Evolutionary conservation across 2,888 invertebrate species (phyloP), one percentile per base, ranked within the genome.

Genomic region (Drosophila paramelanica): DNA sequence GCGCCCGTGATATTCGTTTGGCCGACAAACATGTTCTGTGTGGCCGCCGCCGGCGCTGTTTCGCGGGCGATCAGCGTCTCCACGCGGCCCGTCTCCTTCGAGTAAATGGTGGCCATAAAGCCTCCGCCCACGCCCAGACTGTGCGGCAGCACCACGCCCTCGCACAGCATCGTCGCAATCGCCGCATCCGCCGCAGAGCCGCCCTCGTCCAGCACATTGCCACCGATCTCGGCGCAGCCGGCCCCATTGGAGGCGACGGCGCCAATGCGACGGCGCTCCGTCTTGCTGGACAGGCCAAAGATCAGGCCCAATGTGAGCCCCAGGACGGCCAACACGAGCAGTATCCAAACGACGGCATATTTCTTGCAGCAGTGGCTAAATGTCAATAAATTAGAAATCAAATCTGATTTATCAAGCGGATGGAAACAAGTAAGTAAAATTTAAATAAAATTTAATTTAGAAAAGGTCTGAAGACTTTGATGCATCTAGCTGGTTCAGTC

Each of bases 111-210:
- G 92, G 97, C 95, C 33, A 98, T 93, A 92, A 98, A 98, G 31
- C 98, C 98, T 43, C 98, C 98, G 11, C 98, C 98, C 1, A 98
- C 92, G 0, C 98, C 98, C 94, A 96, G 95, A 81, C 96, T 95
- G 92, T 98, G 97, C 3, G 96, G 95, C 90, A 97, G 95, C 1
- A 96, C 94, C 3, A 97, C 94, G 0, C 98, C 98, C 91, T 97
- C 96, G 91, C 98, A 98, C 82, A 98, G 94, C 69, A 97, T 92
- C 0, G 96, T 94, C 0, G 97, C 97, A 82, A 98, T 96, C 0
- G 97, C 96, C 0, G 97, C 96, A 91, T 98, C 98, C 2, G 96
- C 96, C 0, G 96, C 97, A 0, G 95, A 94, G 1, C 97, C 97
- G 72, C 95, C 95, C 83, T 93, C 94, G 77, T 94, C 92, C 64